phyloP scores from a whole-genome alignment of 1,140 invertebrate species.

The Calycopis cecrops region DNA sequence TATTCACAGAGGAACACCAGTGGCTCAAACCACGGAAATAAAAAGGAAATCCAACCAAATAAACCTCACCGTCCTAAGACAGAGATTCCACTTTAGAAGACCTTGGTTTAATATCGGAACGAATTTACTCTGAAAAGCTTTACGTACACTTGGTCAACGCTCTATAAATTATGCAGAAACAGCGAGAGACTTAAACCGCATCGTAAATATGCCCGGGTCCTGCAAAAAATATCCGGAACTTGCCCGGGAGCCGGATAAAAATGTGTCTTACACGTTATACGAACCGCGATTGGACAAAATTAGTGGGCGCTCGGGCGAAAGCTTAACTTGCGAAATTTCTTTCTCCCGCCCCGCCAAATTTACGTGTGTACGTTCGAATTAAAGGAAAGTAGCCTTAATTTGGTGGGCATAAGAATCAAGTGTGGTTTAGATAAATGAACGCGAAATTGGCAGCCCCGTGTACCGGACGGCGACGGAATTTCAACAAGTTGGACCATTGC shows the following conservation, averaged over 20 bases:
- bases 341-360: constrained; percentile 37
- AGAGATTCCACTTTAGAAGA: constrained; percentile 10
- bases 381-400: constrained; percentile 42
- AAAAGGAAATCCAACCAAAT: constrained; percentile 11
- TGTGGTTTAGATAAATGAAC: constrained; percentile 25
- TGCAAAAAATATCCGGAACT: constrained; percentile 30
- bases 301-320: constrained; percentile 52
- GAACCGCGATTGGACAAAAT: constrained; percentile 50
- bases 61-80: constrained; percentile 1
- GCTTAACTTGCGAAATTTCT: constrained; percentile 68
- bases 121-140: constrained; percentile 27
- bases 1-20: too few relatives aligned
- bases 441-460: constrained; percentile 49
- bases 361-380: constrained; percentile 42
- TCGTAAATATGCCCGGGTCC: constrained; percentile 36
- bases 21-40: background rate
- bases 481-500: constrained; percentile 64
- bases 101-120: background rate
- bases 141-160: constrained; percentile 32
- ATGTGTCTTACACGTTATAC: constrained; percentile 39
- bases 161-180: constrained; percentile 37
- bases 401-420: constrained; percentile 34
- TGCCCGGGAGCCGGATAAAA: constrained; percentile 28
- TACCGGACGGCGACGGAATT: constrained; percentile 56
- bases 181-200: constrained; percentile 33